These are phyloP conservation scores for Rhinichthys osculus DNA, from an alignment of 2,797 vertebrate genomes.

Conservation along the genomic window DNA sequence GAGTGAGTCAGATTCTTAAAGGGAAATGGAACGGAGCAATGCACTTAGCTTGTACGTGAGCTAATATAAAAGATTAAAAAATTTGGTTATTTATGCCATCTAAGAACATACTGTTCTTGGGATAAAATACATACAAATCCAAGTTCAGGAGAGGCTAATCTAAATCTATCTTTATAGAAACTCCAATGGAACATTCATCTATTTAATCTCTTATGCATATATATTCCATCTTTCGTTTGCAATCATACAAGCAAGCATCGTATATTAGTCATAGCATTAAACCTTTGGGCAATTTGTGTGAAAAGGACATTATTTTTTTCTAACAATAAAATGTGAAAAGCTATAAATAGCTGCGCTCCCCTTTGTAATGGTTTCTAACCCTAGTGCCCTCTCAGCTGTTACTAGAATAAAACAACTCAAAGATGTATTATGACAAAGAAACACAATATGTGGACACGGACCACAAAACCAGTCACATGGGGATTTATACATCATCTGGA, in stretches of 20 bases:
- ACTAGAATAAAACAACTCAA: conserved; percentile 13
- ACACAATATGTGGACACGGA: not conserved
- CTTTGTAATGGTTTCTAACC: not conserved
- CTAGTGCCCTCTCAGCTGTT: not conserved
- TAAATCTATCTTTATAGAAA: conserved; percentile 58
- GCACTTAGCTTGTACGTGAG: conserved; percentile 24
- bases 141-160: not conserved
- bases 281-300: not conserved
- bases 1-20: conserved; percentile 34
- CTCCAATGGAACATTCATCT: conserved; percentile 61
- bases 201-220: conserved; percentile 69
- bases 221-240: conserved; percentile 56
- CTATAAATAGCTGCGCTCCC: not conserved
- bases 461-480: too few relatives aligned
- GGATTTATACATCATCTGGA: too few relatives aligned
- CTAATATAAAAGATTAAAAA: conserved; percentile 14
- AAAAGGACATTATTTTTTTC: not conserved
- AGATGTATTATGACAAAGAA: not conserved
- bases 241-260: conserved; percentile 24
- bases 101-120: conserved; percentile 46
- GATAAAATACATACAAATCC: conserved; percentile 38
- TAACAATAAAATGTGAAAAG: not conserved
- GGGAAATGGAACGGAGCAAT: conserved; percentile 31
- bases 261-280: conserved; percentile 29
- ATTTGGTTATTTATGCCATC: conserved; percentile 8